Conservation (phyloP, 2,888 invertebrate species). For the Hybos culiciformis region DNA sequence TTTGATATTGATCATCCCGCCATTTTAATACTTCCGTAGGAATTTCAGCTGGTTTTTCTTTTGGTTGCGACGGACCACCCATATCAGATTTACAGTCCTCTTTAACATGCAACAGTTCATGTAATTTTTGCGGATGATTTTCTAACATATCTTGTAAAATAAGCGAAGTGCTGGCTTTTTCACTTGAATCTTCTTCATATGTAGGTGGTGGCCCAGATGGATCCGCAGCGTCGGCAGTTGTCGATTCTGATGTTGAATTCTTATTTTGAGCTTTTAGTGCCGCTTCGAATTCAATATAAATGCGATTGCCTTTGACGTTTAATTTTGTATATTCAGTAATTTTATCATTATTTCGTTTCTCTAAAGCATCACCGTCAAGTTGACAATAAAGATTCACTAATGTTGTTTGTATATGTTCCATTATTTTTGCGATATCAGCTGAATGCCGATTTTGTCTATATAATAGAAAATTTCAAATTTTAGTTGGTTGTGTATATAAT, state of each 20-base stretch:
- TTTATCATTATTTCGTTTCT: too few relatives aligned
- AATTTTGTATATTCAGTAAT: too few relatives aligned
- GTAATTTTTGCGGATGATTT: not conserved
- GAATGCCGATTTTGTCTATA: conserved; percentile 2
- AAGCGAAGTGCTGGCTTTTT: not conserved
- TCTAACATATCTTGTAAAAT: conserved; percentile 3
- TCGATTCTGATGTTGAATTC: too few relatives aligned
- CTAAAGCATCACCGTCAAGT: too few relatives aligned
- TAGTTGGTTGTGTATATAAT: not conserved
- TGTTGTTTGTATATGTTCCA: conserved; percentile 4
- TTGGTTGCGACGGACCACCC: not conserved
- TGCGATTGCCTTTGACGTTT: too few relatives aligned
- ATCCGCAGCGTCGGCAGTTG: too few relatives aligned
- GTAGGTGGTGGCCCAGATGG: too few relatives aligned
- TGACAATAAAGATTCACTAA: conserved; percentile 6
- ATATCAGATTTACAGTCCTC: not conserved
- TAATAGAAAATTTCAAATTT: conserved; percentile 1
- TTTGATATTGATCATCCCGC: not conserved
- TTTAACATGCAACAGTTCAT: not conserved
- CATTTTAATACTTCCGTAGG: not conserved
- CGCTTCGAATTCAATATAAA: too few relatives aligned
- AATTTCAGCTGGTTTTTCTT: not conserved
- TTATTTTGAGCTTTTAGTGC: too few relatives aligned
- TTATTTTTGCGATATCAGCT: conserved; percentile 7
- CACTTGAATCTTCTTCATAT: too few relatives aligned